These are phyloP conservation scores for Malurus splendens DNA, from an alignment of 2,797 vertebrate genomes.

Conservation along the genomic window DNA sequence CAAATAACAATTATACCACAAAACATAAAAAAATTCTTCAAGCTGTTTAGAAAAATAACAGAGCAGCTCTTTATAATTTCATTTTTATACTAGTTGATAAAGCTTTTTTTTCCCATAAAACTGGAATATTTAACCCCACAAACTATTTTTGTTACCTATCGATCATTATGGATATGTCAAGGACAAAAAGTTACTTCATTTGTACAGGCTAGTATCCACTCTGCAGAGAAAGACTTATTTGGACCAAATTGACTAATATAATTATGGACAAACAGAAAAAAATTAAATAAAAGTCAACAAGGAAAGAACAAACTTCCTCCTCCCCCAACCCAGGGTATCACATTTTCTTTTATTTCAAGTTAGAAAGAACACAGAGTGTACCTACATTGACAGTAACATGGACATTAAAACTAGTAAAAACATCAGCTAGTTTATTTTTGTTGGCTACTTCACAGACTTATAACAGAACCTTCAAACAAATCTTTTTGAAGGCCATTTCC, in stretches of 20 bases:
- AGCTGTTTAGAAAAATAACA: neutral
- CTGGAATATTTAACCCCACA: neutral
- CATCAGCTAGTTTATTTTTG: neutral
- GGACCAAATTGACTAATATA: neutral
- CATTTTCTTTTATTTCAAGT: neutral
- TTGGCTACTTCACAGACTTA: neutral
- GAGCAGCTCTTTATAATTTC: neutral
- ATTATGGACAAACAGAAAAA: neutral
- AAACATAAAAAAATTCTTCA: neutral
- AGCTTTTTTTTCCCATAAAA: neutral
- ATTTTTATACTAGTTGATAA: neutral
- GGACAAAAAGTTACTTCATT: neutral
- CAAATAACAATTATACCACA: neutral
- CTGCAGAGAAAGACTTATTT: neutral
- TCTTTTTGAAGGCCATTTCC: neutral
- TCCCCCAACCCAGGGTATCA: accelerated
- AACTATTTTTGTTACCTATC: neutral
- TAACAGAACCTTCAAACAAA: neutral
- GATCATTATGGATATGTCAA: neutral
- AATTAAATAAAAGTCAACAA: neutral
- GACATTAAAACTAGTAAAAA: neutral
- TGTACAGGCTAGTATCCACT: neutral
- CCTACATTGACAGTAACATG: neutral
- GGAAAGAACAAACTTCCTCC: neutral
- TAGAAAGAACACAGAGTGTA: neutral